phyloP scores from a whole-genome alignment of 2,888 invertebrate genomes.

The Cephus sareptanus region DNA sequence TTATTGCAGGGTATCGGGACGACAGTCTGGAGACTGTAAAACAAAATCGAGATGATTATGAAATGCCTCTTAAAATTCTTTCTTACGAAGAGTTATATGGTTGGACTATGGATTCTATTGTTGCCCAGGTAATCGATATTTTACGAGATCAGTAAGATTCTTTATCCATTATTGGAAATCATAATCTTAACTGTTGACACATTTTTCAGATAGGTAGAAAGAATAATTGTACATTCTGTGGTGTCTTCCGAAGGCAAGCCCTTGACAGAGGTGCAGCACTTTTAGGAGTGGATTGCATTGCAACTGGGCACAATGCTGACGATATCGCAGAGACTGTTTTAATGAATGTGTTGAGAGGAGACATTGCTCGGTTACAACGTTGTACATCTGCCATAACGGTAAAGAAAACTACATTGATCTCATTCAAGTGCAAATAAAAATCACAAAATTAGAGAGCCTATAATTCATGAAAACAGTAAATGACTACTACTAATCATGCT shows the following conservation, averaged over 20 bases:
- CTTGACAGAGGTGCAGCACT: conserved; percentile 93
- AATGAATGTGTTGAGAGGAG: conserved; percentile 97
- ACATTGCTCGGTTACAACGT: conserved; percentile 90
- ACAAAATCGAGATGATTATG: conserved; percentile 92
- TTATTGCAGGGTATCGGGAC: conserved; percentile 81
- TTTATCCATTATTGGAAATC: conserved; percentile 34
- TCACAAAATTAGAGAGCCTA: neutral
- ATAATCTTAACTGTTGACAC: neutral
- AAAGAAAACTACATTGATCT: conserved; percentile 50
- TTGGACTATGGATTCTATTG: conserved; percentile 99
- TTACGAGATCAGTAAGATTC: neutral
- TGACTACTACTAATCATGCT: neutral
- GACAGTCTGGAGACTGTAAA: conserved; percentile 97
- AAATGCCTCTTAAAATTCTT: conserved; percentile 91
- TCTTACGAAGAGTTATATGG: conserved; percentile 98
- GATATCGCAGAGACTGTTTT: conserved; percentile 98
- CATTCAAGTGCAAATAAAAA: neutral
- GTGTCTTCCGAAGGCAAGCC: conserved; percentile 95
- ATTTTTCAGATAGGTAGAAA: conserved; percentile 76
- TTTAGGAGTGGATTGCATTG: conserved; percentile 90
- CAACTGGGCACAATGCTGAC: conserved; percentile 97
- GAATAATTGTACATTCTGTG: conserved; percentile 97
- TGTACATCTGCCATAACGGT: conserved; percentile 93
- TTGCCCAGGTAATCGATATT: conserved; percentile 74
- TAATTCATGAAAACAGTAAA: no score